Conservation (phyloP, 2,888 invertebrate species). For the Coecobrya sp. region DNA sequence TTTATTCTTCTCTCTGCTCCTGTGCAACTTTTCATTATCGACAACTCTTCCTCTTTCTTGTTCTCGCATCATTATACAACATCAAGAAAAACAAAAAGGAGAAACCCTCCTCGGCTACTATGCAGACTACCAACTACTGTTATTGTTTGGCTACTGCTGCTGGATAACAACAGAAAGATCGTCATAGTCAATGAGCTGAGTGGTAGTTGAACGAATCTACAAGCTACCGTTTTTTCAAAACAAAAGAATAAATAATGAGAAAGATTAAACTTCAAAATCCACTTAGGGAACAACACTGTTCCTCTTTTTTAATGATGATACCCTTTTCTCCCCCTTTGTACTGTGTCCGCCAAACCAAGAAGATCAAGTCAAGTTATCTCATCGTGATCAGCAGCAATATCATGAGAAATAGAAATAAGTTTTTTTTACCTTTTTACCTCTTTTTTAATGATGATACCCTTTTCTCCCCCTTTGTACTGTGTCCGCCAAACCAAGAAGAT, state of each 20-base stretch:
- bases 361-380: not conserved
- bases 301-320: slow-evolving; percentile 27
- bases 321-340: not conserved
- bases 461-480: not conserved
- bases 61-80: slow-evolving; percentile 36
- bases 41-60: slow-evolving; percentile 47
- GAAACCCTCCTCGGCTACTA: not conserved
- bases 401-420: not conserved
- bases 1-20: not conserved
- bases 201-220: not conserved
- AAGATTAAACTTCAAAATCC: slow-evolving; percentile 61
- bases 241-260: slow-evolving; percentile 8
- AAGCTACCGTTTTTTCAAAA: slow-evolving; percentile 17
- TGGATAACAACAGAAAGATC: not conserved
- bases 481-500: not conserved
- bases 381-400: not conserved
- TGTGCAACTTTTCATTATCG: slow-evolving; percentile 58
- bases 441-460: slow-evolving; percentile 31
- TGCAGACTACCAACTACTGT: not conserved
- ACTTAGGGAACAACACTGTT: slow-evolving; percentile 41
- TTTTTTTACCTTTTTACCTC: too few relatives aligned
- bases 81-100: not conserved
- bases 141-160: not conserved
- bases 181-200: slow-evolving; percentile 7
- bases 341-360: not conserved